Conservation (phyloP, 2,113 vertebrate species). For the Elanoides forficatus region DNA sequence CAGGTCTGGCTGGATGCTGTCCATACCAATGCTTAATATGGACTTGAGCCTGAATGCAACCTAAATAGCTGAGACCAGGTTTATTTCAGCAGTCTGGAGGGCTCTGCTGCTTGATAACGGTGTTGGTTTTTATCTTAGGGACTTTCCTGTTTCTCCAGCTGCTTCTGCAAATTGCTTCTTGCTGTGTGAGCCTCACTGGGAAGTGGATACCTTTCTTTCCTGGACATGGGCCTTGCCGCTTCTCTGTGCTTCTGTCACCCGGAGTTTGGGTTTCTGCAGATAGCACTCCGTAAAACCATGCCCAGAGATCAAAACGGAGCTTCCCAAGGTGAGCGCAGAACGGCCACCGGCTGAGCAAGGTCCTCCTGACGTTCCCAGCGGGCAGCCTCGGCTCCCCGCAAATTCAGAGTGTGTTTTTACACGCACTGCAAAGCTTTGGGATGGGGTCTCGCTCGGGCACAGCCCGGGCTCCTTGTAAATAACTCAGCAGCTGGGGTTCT, state of each 20-base stretch:
- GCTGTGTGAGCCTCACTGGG: neutral
- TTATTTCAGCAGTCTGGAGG: neutral
- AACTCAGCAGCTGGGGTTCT: neutral
- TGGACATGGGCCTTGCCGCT: neutral
- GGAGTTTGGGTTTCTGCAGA: neutral
- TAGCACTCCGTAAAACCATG: neutral
- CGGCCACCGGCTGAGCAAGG: neutral
- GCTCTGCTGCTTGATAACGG: neutral
- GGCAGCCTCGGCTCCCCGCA: neutral
- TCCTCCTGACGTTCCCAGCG: neutral
- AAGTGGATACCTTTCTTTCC: neutral
- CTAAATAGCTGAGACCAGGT: neutral
- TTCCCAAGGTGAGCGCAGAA: neutral
- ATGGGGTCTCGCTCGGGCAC: neutral
- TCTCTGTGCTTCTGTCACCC: neutral
- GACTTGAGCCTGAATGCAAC: neutral
- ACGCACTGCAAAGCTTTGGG: neutral
- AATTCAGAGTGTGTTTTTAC: neutral
- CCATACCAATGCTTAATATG: neutral
- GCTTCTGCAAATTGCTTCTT: neutral
- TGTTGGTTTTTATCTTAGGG: neutral
- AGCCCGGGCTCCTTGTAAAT: accelerated
- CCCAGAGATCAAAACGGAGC: neutral
- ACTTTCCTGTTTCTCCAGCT: neutral
- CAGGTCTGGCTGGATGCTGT: neutral